Evolutionary conservation across 2,113 vertebrate species (phyloP), one percentile per base, ranked within the genome.

Genomic region (Laticauda colubrina): DNA sequence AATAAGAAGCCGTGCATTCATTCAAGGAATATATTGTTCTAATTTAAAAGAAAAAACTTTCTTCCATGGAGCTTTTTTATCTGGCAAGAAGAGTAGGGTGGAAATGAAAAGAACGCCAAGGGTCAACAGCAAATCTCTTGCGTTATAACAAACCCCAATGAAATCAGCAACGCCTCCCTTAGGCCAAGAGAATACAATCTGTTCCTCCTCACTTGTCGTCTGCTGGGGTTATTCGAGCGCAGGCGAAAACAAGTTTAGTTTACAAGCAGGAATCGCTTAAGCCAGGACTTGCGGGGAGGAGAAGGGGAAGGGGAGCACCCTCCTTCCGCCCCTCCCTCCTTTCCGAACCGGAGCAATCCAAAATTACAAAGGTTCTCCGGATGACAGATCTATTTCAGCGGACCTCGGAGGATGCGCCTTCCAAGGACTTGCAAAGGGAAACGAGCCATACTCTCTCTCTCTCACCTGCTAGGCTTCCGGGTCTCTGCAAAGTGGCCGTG

Each of bases 401-500:
- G 34, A 21, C 34, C 34, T 9, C 3, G 21, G 10, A 29, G 39
- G 24, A 20, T 4, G 45, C 57, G n/a, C 8, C 29, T 48, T n/a
- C 29, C 1, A n/a, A 10, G n/a, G 45, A 34, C 7, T 14, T 3
- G 11, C 10, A 4, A 5, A 23, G 12, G 3, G 2, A 23, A 29
- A 56, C 14, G 20, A 53, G 29, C 24, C 24, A n/a, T 24, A 94
- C 1, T 69, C 93, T 53, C 55, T 0, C n/a, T n/a, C n/a, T 39
- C 96, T 97, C 97, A 99, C 99, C 99, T 98, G 99, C 92, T 69
- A 99, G 98, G 95, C 98, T 99, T 96, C 98, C 99, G 20, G 99
- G 99, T 96, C 99, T 98, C 97, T 99, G 99, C 91, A 99, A 98
- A 14, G 99, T 99, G 94, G 99, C 98, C 6, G 98, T 98, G 94